A percentile compares a stretch with the other conserved stretches of the same genome.
phyloP scores from a whole-genome alignment of 2,797 vertebrate genomes.

The Catharus ustulatus region DNA sequence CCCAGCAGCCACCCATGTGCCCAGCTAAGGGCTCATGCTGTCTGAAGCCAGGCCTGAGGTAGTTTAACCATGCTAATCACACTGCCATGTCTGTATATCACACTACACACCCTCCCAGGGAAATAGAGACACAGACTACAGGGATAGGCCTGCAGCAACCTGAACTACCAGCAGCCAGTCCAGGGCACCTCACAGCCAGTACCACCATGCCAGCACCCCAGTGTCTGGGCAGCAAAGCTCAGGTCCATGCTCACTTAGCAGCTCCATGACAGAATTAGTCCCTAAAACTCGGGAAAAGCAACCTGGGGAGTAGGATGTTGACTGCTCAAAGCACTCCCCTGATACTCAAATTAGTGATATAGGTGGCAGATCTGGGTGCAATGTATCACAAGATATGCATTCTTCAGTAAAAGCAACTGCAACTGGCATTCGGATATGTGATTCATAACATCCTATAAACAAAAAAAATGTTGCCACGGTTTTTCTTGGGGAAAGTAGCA shows the following conservation, averaged over 20 bases:
- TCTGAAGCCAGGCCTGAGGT: background rate
- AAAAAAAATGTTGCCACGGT: background rate
- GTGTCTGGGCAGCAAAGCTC: background rate
- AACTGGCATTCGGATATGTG: background rate
- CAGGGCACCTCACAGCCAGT: background rate
- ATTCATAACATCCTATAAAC: background rate
- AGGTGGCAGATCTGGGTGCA: background rate
- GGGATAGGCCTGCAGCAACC: background rate
- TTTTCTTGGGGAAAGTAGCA: background rate
- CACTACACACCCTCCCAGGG: background rate
- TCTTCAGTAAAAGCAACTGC: background rate
- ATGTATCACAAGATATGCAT: background rate
- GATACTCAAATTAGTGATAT: background rate
- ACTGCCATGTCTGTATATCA: background rate
- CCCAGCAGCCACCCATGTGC: background rate
- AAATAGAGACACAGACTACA: background rate
- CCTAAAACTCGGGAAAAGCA: background rate
- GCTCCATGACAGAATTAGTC: background rate
- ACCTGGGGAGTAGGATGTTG: background rate
- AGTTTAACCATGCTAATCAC: background rate
- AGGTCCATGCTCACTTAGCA: background rate
- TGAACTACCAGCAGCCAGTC: background rate
- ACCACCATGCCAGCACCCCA: background rate
- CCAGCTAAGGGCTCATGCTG: background rate
- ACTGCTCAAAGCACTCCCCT: background rate